Base-by-base conservation (phyloP, 2,113 vertebrate species). In the Rynchops niger region DNA sequence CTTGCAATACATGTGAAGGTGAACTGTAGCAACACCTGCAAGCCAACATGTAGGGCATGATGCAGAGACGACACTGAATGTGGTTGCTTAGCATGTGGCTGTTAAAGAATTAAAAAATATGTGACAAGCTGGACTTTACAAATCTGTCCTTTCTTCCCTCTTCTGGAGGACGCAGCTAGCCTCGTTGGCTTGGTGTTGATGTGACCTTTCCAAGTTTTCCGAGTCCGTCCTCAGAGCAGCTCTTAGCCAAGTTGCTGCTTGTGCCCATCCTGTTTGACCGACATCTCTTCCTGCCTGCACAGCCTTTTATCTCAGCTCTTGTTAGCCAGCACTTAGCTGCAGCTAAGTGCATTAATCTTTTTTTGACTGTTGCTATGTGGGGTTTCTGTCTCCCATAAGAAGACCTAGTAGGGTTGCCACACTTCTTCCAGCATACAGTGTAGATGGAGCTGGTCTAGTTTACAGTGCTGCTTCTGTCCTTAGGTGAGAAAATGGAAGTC, bases 281-380 rank as follows among this genome's bases (percentile, higher is more conserved):
- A 53, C 20, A 9, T 62, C 49, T 72, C 66, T 82, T 53, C 81
- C 85, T 88, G 32, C 70, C 70, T 85, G 84, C 81, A 53, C 43
- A 82, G 73, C 52, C 78, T 96, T 93, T 95, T 72, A 67, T 93
- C 93, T 91, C 62, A 30, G 73, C 90, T 96, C 78, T 79, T 82
- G 80, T 91, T 95, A 94, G 87, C 78, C 81, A 90, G 66, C 66
- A 49, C 78, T 91, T 79, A 89, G 65, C 83, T 87, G 84, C 93
- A 93, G 62, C 29, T n/a, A 69, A 86, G 53, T 88, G 66, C 62
- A n/a, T 91, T 81, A 36, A 80, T 93, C 45, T 70, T 80, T 62
- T 65, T 93, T 52, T 82, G 52, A 29, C 92, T 93, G 62, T 58
- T 84, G 38, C 87, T 93, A 17, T 79, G 82, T 91, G 74, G 78